Percentiles rank a stretch among this genome's conserved stretches.
phyloP scores from a whole-genome alignment of 2,888 invertebrate genomes.

The Liodrosophila aerea region DNA sequence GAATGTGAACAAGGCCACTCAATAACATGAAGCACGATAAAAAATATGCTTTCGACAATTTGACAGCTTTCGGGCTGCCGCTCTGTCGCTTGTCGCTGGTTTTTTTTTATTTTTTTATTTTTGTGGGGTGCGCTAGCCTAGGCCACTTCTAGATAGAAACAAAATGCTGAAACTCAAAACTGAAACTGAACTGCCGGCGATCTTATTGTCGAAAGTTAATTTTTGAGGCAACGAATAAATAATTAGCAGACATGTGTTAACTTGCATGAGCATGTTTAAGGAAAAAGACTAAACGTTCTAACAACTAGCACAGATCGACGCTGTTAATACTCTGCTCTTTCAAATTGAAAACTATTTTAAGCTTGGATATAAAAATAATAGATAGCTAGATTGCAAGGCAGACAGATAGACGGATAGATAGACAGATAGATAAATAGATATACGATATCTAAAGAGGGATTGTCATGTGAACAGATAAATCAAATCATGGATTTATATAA shows the following conservation, averaged over 20 bases:
- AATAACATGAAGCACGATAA: conserved; percentile 70
- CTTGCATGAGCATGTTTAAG: conserved; percentile 62
- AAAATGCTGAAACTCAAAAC: conserved; percentile 14
- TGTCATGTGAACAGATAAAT: too few relatives aligned
- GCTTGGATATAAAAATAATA: too few relatives aligned
- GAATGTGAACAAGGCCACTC: conserved; percentile 75
- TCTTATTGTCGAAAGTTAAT: conserved; percentile 74
- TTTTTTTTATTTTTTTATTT: background rate
- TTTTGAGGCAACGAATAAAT: conserved; percentile 78
- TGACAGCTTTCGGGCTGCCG: conserved; percentile 66
- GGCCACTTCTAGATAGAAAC: conserved; percentile 40
- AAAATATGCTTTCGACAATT: conserved; percentile 64
- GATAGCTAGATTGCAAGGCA: too few relatives aligned
- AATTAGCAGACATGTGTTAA: conserved; percentile 74
- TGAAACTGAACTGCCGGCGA: conserved; percentile 37
- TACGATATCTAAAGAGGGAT: too few relatives aligned
- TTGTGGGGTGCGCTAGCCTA: conserved; percentile 25
- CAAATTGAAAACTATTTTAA: too few relatives aligned
- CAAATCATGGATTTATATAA: too few relatives aligned
- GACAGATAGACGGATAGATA: too few relatives aligned
- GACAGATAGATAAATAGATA: too few relatives aligned
- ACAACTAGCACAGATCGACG: background rate
- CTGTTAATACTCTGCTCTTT: conserved; percentile 4
- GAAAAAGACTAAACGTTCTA: conserved; percentile 23
- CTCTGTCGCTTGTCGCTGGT: conserved; percentile 28